Conservation (phyloP, 2,113 vertebrate genomes). For the Paradoxurus hermaphroditus region DNA sequence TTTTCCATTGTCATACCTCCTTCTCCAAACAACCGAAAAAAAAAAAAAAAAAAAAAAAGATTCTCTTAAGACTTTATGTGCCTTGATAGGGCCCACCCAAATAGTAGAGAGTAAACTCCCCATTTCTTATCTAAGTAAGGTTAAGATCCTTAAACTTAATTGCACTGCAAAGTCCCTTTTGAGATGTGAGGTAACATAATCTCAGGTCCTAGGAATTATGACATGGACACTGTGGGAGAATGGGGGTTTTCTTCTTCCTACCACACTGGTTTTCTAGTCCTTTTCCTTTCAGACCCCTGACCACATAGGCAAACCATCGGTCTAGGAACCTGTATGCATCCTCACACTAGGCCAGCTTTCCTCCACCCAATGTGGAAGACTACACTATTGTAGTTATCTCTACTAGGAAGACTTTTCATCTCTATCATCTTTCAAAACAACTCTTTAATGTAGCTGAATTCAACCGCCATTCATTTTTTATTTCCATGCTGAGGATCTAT, state of each 20-base stretch:
- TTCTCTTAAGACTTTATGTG: background rate
- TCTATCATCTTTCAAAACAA: background rate
- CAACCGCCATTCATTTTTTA: background rate
- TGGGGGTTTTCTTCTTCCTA: background rate
- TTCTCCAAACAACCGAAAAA: background rate
- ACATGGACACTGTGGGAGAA: background rate
- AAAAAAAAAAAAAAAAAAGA: background rate
- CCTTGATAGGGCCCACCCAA: background rate
- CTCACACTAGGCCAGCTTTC: background rate
- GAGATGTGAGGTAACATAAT: background rate
- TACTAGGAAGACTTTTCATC: background rate
- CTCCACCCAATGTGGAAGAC: background rate
- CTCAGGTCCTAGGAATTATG: background rate
- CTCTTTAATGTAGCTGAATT: background rate
- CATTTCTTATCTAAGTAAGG: background rate
- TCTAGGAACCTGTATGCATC: background rate
- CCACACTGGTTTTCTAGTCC: background rate
- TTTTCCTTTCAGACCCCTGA: background rate
- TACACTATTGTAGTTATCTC: background rate
- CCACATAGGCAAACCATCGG: background rate
- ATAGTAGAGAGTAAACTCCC: background rate
- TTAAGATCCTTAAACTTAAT: background rate
- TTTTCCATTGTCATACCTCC: background rate
- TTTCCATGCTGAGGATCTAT: background rate
- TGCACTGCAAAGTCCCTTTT: background rate